Evolutionary conservation across 2,888 invertebrate genomes (phyloP).

Genomic region (Oeneis ivallda): DNA sequence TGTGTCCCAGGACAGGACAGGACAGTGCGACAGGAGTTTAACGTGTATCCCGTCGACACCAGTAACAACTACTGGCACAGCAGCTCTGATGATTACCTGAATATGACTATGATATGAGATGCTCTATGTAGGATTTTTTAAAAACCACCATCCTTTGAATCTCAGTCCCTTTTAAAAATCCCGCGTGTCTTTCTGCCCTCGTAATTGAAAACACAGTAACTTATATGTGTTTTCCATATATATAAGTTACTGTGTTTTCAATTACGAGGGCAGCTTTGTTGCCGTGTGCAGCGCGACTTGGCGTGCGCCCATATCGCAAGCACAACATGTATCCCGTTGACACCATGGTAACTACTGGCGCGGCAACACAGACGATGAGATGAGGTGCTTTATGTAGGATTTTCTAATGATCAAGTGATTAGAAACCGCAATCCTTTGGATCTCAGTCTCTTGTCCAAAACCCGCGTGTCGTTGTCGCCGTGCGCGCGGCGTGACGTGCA

Average conservation of each 20-base stretch:
- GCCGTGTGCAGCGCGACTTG: slow-evolving; percentile 28
- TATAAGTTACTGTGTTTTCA: too few species aligned
- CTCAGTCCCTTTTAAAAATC: slow-evolving; percentile 41
- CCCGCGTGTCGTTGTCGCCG: slow-evolving; percentile 39
- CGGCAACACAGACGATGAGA: slow-evolving; percentile 34
- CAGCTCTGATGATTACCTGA: slow-evolving; percentile 13
- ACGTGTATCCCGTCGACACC: slow-evolving; percentile 52
- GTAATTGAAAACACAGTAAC: too few species aligned
- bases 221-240: too few species aligned
- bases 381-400: slow-evolving; percentile 30
- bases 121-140: neutral
- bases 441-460: slow-evolving; percentile 38
- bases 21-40: slow-evolving; percentile 46
- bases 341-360: slow-evolving; percentile 25
- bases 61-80: slow-evolving; percentile 34
- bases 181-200: too few species aligned
- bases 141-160: neutral
- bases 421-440: neutral
- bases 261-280: too few species aligned
- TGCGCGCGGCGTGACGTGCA: slow-evolving; percentile 33
- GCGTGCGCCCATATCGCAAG: slow-evolving; percentile 40
- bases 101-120: slow-evolving; percentile 28
- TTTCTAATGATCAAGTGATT: neutral
- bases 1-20: too few species aligned
- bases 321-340: slow-evolving; percentile 56